Base-by-base conservation (phyloP, 2,888 invertebrate genomes). In the Drosophila kanekoi region DNA sequence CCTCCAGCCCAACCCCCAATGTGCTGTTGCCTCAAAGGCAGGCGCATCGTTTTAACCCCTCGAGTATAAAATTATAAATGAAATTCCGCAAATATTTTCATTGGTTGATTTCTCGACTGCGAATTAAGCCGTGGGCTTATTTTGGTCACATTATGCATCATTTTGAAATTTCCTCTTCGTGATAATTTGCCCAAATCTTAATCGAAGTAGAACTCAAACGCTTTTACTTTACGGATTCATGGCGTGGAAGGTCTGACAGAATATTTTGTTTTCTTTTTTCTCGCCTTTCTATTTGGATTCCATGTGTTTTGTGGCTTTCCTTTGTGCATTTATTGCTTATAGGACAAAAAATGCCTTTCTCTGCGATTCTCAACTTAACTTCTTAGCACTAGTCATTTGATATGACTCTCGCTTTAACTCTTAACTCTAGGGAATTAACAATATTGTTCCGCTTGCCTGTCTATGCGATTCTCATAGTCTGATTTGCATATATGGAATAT, bases 71-170 rank as follows among this genome's bases (percentile, higher is more conserved):
- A 79, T 85, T 73, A 86, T 81, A 86, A 87, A 87, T 86, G 68
- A 87, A 86, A 86, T 86, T 87, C 86, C 81, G 74, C 61, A 77
- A 86, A 86, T 83, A 87, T 86, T 86, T 87, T 72, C 70, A 38
- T 72, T 73, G 66, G 57, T 60, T 77, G 77, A 77, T 77, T 77
- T 77, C 69, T 56, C 64, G 72, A 72, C 77, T 52, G 51, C 43
- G 66, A 69, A 74, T 71, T 45, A 73, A 63, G 73, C 75, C 60
- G n/a, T 49, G 18, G 59, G 73, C 72, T 13, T 8, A 44, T 28
- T 54, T 48, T 16, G 20, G 11, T 28, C 20, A 11, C 33, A 33
- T 48, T n/a, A 2, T 16, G 28, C 20, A 41, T 43, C 18, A 33
- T 41, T 45, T 16, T 16, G 28, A 49, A 33, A 43, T 35, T 44